A percentile compares a stretch with the other conserved stretches of the same genome.
These are phyloP conservation scores for Boulengeromyrus knoepffleri DNA, from an alignment of 2,113 vertebrate species.

Conservation along the genomic window DNA sequence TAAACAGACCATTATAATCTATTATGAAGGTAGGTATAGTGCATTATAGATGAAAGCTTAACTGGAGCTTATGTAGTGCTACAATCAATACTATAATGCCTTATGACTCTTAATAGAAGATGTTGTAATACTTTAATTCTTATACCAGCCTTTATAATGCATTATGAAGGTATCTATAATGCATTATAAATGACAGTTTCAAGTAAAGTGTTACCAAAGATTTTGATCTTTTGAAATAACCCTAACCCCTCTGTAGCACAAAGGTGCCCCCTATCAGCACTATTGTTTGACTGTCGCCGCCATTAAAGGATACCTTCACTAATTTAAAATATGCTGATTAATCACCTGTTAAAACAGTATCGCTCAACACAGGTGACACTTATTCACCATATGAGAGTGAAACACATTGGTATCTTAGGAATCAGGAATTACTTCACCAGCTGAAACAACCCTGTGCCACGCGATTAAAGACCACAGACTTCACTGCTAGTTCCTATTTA, in stretches of 20 bases:
- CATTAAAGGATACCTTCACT: not conserved
- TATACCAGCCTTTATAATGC: too few species aligned
- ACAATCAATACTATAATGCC: too few species aligned
- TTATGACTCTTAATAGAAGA: too few species aligned
- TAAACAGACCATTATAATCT: too few species aligned
- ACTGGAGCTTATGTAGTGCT: too few species aligned
- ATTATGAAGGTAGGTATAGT: too few species aligned
- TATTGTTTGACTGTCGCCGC: not conserved
- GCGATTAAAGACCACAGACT: not conserved
- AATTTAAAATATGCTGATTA: not conserved
- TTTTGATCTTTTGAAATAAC: not conserved
- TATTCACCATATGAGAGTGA: not conserved
- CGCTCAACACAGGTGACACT: not conserved
- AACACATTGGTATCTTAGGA: not conserved
- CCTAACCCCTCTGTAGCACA: not conserved
- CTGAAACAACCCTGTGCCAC: not conserved
- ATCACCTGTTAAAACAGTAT: not conserved
- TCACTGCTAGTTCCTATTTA: conserved; percentile 7
- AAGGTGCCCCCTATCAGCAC: not conserved
- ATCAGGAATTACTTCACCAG: not conserved
- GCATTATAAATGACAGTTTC: too few species aligned
- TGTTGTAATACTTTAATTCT: too few species aligned
- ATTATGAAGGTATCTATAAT: too few species aligned
- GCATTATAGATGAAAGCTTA: too few species aligned
- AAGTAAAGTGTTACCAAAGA: not conserved